These are phyloP conservation scores for Nerophis lumbriciformis DNA, from an alignment of 2,113 vertebrate genomes.

Conservation along the genomic window DNA sequence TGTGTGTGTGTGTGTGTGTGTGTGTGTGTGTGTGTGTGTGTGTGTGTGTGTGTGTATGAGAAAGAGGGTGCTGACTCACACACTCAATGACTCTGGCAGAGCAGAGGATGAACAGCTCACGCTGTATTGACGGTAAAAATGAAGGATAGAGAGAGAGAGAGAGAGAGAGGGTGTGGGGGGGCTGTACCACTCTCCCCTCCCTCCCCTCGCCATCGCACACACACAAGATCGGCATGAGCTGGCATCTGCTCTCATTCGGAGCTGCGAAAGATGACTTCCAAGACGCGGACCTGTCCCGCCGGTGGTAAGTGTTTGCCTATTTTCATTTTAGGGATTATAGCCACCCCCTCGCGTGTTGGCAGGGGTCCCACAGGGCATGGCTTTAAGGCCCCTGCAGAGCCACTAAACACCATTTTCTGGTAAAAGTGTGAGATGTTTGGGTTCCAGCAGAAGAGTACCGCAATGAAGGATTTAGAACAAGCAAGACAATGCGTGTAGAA, in stretches of 20 bases:
- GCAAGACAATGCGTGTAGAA: too few species aligned
- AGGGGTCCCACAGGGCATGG: not conserved
- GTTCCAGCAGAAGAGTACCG: too few species aligned
- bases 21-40: not conserved
- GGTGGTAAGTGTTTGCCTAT: slow-evolving; percentile 9
- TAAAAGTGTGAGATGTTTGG: not conserved
- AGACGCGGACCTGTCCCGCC: slow-evolving; percentile 19
- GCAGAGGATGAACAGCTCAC: slow-evolving; percentile 42
- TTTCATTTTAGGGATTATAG: not conserved
- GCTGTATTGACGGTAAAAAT: slow-evolving; percentile 30
- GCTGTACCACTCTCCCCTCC: slow-evolving; percentile 39
- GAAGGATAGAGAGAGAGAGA: slow-evolving; percentile 1
- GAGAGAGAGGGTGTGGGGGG: slow-evolving; percentile 5
- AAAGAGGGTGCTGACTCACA: slow-evolving; percentile 44
- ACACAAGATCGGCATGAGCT: not conserved
- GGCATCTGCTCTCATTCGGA: slow-evolving; percentile 5
- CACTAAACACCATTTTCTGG: not conserved
- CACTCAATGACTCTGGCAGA: slow-evolving; percentile 37
- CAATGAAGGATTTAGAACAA: too few species aligned
- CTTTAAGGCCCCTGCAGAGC: not conserved
- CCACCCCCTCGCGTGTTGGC: not conserved
- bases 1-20: not conserved
- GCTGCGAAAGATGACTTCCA: slow-evolving; percentile 9
- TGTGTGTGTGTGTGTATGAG: not conserved
- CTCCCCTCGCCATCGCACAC: slow-evolving; percentile 38